Evolutionary conservation across 2,888 invertebrate genomes (phyloP), one percentile per base, ranked within the genome.

Genomic region (Apantesis nais): DNA sequence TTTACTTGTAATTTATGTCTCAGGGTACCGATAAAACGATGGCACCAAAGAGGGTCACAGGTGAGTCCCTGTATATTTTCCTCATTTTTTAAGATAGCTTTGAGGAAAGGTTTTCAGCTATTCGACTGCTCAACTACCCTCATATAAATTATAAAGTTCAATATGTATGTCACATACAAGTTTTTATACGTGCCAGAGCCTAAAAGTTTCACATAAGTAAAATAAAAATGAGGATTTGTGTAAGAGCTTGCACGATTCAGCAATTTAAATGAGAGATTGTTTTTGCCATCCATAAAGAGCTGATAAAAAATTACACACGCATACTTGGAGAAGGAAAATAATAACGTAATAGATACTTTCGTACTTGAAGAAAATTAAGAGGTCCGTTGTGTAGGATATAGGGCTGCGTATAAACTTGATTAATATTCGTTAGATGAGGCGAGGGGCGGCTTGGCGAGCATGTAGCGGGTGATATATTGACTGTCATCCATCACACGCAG

Each of bases 1-100:
- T 92, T 91, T 89, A 90, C 90, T 90, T 88, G 90, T 90, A 93
- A 93, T 94, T 94, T 93, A 93, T 93, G 91, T 92, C 86, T 85
- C 85, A 78, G 88, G 88, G 88, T 88, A 89, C 89, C 90, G 89
- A 90, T 91, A 92, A 91, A 92, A 89, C 87, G 89, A 90, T 89
- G 86, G 82, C 86, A 88, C 83, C 81, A 80, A 83, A 86, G 84
- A 86, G 83, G 90, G 89, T 89, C 91, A 90, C 92, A 93, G 93
- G 93, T 93, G 93, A 92, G 85, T 87, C 84, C 85, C 85, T 76
- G 84, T 81, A 81, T 82, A 86, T 87, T 86, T 89, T 88, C 80
- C 77, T 79, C 80, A 82, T 87, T 88, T 87, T 83, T 83, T 79
- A 79, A 74, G 78, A 74, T 68, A 78, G 80, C 78, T 84, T 83